phyloP scores from a whole-genome alignment of 1,140 invertebrate genomes.

The Medauroidea extradentata region DNA sequence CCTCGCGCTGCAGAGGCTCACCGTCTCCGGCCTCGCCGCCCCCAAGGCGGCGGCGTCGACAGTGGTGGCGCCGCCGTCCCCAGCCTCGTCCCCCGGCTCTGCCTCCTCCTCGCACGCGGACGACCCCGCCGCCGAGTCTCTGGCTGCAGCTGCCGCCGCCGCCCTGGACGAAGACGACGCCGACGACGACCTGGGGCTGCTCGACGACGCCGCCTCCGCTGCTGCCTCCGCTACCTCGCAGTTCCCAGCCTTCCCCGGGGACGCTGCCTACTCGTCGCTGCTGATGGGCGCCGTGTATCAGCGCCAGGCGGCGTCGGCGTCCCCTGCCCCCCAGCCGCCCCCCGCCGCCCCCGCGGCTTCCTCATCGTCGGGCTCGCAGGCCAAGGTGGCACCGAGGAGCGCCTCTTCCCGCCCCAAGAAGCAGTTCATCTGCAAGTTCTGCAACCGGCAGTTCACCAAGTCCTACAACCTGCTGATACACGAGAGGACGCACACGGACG shows the following conservation, averaged over 20 bases:
- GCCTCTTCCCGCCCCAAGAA: slow-evolving; percentile 59
- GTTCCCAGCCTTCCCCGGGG: slow-evolving; percentile 48
- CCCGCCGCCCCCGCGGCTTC: slow-evolving; percentile 21
- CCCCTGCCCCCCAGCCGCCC: slow-evolving; percentile 21
- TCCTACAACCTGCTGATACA: slow-evolving; percentile 97
- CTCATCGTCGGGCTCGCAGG: slow-evolving; percentile 17
- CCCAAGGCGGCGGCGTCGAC: slow-evolving; percentile 21
- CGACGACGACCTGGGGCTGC: not conserved
- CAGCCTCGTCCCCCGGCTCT: slow-evolving; percentile 44
- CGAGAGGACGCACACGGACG: slow-evolving; percentile 96
- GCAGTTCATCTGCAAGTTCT: slow-evolving; percentile 87
- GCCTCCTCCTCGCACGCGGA: slow-evolving; percentile 39
- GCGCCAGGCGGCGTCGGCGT: slow-evolving; percentile 42
- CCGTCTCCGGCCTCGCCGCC: slow-evolving; percentile 29
- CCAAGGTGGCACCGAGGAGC: slow-evolving; percentile 42
- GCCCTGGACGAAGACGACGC: not conserved
- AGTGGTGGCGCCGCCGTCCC: too few relatives aligned
- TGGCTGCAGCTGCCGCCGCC: slow-evolving; percentile 6
- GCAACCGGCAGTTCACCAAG: slow-evolving; percentile 95
- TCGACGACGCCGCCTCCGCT: slow-evolving; percentile 37
- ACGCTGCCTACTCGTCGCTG: slow-evolving; percentile 53
- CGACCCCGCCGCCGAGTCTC: slow-evolving; percentile 2
- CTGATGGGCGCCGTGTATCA: slow-evolving; percentile 57
- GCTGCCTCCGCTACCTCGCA: slow-evolving; percentile 4
- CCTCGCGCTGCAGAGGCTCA: slow-evolving; percentile 16